phyloP scores from a whole-genome alignment of 1,140 invertebrate species.

The Drosophila eugracilis region DNA sequence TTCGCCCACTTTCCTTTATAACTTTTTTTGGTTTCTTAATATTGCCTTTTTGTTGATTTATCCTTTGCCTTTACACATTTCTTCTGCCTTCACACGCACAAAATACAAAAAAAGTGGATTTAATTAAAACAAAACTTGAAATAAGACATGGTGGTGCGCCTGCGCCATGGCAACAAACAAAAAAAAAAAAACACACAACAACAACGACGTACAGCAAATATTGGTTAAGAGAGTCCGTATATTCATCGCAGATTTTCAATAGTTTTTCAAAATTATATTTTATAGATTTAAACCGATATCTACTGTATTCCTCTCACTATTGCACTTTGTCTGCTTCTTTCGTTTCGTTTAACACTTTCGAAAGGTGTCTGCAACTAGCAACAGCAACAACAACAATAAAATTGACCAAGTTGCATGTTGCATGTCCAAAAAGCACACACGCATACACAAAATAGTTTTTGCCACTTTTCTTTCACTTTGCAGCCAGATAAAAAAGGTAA shows the following conservation, averaged over 20 bases:
- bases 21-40: conserved; percentile 17
- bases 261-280: not conserved
- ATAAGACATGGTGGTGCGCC: conserved; percentile 10
- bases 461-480: conserved; percentile 55
- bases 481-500: conserved; percentile 2
- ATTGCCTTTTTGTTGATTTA: conserved; percentile 13
- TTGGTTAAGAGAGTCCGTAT: not conserved
- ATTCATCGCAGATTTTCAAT: not conserved
- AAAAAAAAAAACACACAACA: conserved; percentile 20
- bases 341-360: conserved; percentile 39
- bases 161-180: conserved; percentile 28
- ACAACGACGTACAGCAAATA: not conserved
- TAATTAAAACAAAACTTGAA: conserved; percentile 29
- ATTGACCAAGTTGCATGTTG: conserved; percentile 65
- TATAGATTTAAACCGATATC: conserved; percentile 32
- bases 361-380: conserved; percentile 34
- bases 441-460: conserved; percentile 44
- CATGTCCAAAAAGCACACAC: conserved; percentile 48
- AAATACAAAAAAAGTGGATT: conserved; percentile 28
- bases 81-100: conserved; percentile 9
- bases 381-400: conserved; percentile 12
- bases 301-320: conserved; percentile 16
- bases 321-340: conserved; percentile 4
- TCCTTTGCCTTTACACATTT: conserved; percentile 34
- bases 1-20: conserved; percentile 5